phyloP scores from a whole-genome alignment of 2,888 invertebrate species.

The Plebejus anna region DNA sequence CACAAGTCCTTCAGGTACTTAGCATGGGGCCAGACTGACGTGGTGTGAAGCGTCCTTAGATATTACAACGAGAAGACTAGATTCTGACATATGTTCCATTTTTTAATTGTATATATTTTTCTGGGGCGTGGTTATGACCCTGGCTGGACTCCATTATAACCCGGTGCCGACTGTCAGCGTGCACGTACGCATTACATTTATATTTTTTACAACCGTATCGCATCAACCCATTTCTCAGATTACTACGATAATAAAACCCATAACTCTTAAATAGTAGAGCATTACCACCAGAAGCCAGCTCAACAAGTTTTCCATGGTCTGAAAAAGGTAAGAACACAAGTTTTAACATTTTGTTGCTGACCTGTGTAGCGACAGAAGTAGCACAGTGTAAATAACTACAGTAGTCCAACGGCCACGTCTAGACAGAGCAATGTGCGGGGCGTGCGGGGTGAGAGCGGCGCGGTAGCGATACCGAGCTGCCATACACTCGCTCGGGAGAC shows the following conservation, averaged over 20 bases:
- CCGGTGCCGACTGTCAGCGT: not conserved
- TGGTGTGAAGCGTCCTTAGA: too few species aligned
- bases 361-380: too few species aligned
- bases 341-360: not conserved
- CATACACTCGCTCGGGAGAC: too few species aligned
- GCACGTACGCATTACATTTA: not conserved
- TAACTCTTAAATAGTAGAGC: not conserved
- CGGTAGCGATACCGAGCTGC: too few species aligned
- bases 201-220: slow-evolving; percentile 7
- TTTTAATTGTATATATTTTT: not conserved
- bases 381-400: too few species aligned
- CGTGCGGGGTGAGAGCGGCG: too few species aligned
- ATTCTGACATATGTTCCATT: not conserved
- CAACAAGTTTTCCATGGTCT: not conserved
- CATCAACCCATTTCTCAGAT: not conserved
- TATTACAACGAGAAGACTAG: not conserved
- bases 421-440: too few species aligned
- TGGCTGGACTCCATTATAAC: not conserved
- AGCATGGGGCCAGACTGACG: too few species aligned
- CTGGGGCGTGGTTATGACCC: slow-evolving; percentile 5
- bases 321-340: not conserved
- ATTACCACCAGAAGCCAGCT: not conserved
- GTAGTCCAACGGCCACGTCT: too few species aligned
- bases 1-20: too few species aligned
- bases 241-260: not conserved